A percentile compares a stretch with the other conserved stretches of the same genome.
Evolutionary conservation across 1,140 invertebrate species (phyloP).

Genomic region (Muscidifurax raptorellus): DNA sequence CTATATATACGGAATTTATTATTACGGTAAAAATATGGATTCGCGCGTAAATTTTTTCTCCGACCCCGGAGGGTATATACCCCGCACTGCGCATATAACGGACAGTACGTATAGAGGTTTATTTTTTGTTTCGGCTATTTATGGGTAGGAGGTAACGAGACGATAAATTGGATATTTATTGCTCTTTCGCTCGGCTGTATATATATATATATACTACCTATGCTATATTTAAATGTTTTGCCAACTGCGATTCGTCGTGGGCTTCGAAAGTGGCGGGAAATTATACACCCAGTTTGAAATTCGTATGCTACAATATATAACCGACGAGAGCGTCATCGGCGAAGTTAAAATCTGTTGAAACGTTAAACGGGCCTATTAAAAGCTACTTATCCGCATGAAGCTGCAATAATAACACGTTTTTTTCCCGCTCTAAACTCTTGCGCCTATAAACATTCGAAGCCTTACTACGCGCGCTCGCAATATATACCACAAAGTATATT

Average conservation of each 20-base stretch:
- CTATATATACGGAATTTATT: constrained; percentile 4
- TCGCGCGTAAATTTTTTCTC: constrained; percentile 23
- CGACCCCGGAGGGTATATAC: no score
- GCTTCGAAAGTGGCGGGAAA: no score
- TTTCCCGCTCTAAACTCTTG: background rate
- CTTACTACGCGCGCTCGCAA: no score
- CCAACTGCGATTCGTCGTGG: no score
- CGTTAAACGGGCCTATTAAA: background rate
- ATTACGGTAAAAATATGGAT: constrained; percentile 28
- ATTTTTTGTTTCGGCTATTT: background rate
- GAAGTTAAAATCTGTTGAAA: background rate
- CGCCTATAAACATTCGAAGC: background rate
- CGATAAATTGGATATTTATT: constrained; percentile 23
- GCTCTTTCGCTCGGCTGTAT: background rate
- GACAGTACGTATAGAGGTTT: background rate
- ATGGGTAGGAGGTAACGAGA: background rate
- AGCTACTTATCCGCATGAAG: background rate
- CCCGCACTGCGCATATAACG: background rate
- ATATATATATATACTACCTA: no score
- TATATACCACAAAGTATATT: no score
- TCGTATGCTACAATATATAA: no score
- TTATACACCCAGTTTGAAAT: no score
- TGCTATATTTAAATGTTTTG: background rate
- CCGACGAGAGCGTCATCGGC: no score
- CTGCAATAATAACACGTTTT: background rate